phyloP scores from a whole-genome alignment of 2,113 vertebrate genomes.

The Anhinga rufa region DNA sequence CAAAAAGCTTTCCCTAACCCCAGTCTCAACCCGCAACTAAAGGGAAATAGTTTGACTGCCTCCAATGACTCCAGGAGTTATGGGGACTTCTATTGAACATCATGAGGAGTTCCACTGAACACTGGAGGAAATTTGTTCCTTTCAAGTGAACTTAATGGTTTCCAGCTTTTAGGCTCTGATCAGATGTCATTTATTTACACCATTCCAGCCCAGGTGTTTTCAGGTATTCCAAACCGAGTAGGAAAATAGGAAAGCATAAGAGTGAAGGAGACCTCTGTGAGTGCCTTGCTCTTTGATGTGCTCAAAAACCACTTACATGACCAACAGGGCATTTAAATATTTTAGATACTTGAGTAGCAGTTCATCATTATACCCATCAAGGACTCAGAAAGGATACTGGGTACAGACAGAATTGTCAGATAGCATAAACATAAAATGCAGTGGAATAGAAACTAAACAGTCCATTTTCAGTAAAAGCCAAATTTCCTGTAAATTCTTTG shows the following conservation, averaged over 20 bases:
- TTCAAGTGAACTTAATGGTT: neutral
- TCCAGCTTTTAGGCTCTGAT: slow-evolving; percentile 7
- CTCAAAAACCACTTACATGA: neutral
- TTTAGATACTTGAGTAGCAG: neutral
- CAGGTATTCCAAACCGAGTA: neutral
- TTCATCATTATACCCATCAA: neutral
- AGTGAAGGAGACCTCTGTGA: neutral
- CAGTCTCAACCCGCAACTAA: neutral
- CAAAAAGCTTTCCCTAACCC: neutral
- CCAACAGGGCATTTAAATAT: neutral
- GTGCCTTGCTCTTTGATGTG: neutral
- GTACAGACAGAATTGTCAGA: neutral
- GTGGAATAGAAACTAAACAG: neutral
- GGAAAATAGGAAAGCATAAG: neutral
- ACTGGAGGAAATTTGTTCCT: slow-evolving; percentile 10
- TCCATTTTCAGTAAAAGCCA: neutral
- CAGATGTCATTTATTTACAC: slow-evolving; percentile 23
- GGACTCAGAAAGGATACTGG: neutral
- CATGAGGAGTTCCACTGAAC: neutral
- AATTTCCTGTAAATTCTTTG: neutral
- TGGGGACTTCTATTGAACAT: neutral
- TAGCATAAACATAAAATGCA: neutral
- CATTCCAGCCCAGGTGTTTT: slow-evolving; percentile 7
- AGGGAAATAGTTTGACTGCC: neutral
- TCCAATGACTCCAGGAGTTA: slow-evolving; percentile 9